Base-by-base conservation (phyloP, 2,113 vertebrate species). In the Verasper variegatus region DNA sequence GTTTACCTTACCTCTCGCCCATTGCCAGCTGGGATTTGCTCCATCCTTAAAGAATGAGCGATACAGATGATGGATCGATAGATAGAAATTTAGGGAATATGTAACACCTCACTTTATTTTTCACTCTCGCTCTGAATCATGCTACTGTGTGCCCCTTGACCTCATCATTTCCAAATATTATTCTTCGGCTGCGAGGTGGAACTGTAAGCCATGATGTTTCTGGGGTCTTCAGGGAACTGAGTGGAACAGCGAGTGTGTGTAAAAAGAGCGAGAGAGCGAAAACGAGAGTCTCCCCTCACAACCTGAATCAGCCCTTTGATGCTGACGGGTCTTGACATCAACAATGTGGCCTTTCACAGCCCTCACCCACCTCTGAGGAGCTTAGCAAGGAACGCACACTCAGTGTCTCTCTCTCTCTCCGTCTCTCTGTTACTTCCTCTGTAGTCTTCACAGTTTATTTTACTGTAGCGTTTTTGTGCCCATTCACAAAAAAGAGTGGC, bases 301-400 rank as follows among this genome's bases (percentile, higher is more conserved):
- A 88, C 77, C 90, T 95, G 94, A 95, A 94, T 76, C 72, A 26
- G 71, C 69, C 68, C 89, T 95, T 95, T 95, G 94, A 94, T 92
- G 90, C 89, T 91, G 94, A 92, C 81, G 47, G 75, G 59, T 87
- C 91, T 81, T 83, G 68, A 87, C 90, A 87, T 89, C 91, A 93
- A 96, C 95, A 96, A 82, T 93, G 85, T 88, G 72, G 78, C 93
- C 95, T 96, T 95, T 95, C 92, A 97, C 94, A 93, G 89, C 80
- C 83, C 81, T 93, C 63, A 52, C 87, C 93, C 92, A 93, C 94
- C 92, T 90, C 84, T 18, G 73, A 74, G 75, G 77, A 87, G 74
- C 83, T 80, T 27, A 58, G 31, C 31, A 31, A 31, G 83, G 83
- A 82, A 85, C 86, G 86, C 84, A 82, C 75, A n/a, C 54, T 24